phyloP scores from a whole-genome alignment of 2,888 invertebrate genomes.

The Amphipoea oculea region DNA sequence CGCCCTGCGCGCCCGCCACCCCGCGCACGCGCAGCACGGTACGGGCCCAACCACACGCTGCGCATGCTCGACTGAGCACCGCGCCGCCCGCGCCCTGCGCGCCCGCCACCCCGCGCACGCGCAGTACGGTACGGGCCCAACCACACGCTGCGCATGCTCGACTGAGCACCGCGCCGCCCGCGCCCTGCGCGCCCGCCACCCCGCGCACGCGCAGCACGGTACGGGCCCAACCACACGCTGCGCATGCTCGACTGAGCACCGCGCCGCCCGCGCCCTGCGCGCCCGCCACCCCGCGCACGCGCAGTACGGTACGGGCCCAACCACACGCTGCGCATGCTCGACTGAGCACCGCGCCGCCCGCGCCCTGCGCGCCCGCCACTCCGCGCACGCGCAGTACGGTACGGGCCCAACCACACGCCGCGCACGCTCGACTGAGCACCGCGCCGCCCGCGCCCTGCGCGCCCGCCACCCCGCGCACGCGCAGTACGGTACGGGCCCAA shows the following conservation, averaged over 20 bases:
- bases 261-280: neutral
- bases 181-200: neutral
- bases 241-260: constrained; percentile 71
- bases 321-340: constrained; percentile 63
- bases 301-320: constrained; percentile 51
- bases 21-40: neutral
- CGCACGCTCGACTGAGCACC: constrained; percentile 71
- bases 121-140: constrained; percentile 51
- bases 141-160: constrained; percentile 63
- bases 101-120: neutral
- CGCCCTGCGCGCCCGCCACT: neutral
- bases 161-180: constrained; percentile 66
- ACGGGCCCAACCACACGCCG: constrained; percentile 60
- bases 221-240: constrained; percentile 60
- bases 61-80: constrained; percentile 71
- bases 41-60: constrained; percentile 60
- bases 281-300: neutral
- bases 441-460: neutral
- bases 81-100: neutral
- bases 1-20: neutral
- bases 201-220: neutral
- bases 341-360: constrained; percentile 66
- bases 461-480: neutral
- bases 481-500: constrained; percentile 51
- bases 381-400: neutral